Conservation (phyloP, 2,113 vertebrate species). For the Amazona vittata region DNA sequence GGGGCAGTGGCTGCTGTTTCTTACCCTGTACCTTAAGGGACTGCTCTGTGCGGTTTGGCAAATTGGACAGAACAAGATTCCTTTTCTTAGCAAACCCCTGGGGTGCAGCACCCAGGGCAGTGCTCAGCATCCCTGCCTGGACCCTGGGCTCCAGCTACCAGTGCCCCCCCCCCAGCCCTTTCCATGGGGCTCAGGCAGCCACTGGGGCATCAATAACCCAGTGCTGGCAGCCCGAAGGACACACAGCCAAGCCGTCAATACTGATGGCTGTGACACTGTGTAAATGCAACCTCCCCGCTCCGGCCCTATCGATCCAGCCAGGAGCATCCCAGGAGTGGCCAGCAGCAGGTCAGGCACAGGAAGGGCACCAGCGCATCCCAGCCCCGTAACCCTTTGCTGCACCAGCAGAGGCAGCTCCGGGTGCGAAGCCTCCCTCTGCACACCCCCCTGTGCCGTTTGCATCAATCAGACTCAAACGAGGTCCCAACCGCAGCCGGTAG, state of each 20-base stretch:
- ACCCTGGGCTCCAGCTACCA: fast-evolving
- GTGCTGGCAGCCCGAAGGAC: not conserved
- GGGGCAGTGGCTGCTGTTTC: not conserved
- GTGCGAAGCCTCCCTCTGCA: not conserved
- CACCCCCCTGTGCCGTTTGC: not conserved
- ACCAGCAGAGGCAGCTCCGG: not conserved
- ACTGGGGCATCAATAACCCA: not conserved
- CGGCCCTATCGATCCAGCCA: not conserved
- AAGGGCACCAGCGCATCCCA: not conserved
- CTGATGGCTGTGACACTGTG: not conserved
- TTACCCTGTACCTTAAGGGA: not conserved
- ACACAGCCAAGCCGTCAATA: not conserved
- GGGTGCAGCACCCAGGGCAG: not conserved
- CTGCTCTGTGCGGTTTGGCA: not conserved
- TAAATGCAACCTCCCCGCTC: not conserved
- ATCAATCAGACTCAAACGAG: not conserved
- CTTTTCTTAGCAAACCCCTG: not conserved
- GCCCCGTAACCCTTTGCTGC: not conserved
- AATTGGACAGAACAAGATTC: not conserved
- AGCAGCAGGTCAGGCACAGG: not conserved
- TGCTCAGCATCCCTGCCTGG: not conserved
- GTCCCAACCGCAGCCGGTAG: not conserved
- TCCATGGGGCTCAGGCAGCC: not conserved
- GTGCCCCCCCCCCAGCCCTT: too few relatives aligned
- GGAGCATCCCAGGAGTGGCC: not conserved